Conservation (phyloP, 2,113 vertebrate genomes). For the Neoarius graeffei region DNA sequence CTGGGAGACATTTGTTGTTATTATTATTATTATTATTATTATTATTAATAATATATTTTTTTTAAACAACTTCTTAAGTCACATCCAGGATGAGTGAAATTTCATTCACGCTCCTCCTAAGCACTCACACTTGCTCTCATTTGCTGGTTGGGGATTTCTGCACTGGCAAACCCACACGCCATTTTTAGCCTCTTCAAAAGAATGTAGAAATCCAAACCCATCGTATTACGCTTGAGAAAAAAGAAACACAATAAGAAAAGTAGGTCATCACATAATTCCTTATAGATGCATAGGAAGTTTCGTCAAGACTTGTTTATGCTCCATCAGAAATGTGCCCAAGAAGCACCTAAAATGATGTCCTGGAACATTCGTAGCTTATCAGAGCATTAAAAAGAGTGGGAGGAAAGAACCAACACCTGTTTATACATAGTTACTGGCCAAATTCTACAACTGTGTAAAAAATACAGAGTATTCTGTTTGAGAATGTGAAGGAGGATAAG, state of each 20-base stretch:
- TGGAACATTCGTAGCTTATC: not conserved
- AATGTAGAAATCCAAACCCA: not conserved
- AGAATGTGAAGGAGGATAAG: not conserved
- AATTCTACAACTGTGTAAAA: not conserved
- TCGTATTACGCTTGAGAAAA: not conserved
- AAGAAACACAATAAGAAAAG: not conserved
- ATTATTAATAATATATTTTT: not conserved
- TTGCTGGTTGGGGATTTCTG: not conserved
- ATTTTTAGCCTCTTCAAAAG: not conserved
- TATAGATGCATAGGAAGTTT: not conserved
- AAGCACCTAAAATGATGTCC: not conserved
- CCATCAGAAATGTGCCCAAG: not conserved
- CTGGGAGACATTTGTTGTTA: not conserved
- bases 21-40: not conserved
- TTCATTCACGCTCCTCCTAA: not conserved
- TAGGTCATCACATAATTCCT: not conserved
- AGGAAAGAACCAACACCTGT: not conserved
- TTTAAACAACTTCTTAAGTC: not conserved
- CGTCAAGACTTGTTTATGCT: not conserved
- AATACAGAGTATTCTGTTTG: not conserved
- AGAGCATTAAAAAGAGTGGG: not conserved
- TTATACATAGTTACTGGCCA: not conserved
- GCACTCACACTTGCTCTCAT: not conserved
- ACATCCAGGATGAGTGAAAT: not conserved
- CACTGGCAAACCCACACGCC: not conserved